phyloP scores from a whole-genome alignment of 2,797 vertebrate species.

The Sebastes flavidus region DNA sequence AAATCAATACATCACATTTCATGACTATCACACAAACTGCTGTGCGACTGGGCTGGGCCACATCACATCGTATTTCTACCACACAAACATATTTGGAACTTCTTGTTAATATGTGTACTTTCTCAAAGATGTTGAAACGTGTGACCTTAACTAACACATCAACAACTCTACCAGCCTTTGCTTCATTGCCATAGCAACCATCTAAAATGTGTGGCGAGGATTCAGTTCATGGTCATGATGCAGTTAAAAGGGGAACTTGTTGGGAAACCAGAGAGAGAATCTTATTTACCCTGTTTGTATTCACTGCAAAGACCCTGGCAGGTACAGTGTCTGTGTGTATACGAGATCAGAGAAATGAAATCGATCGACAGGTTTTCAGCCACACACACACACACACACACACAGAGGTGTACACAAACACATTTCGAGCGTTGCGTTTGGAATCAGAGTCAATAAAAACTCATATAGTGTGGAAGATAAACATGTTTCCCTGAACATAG shows the following conservation, averaged over 20 bases:
- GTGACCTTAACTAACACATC: background rate
- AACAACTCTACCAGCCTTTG: background rate
- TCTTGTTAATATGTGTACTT: background rate
- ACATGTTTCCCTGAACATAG: no score
- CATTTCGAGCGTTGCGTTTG: background rate
- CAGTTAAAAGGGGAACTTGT: background rate
- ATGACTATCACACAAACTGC: no score
- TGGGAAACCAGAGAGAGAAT: background rate
- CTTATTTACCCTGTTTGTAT: background rate
- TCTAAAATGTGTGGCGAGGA: background rate
- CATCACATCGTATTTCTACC: accelerated
- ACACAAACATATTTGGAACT: background rate
- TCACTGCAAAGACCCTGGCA: background rate
- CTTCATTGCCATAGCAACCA: background rate
- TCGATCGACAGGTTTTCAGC: background rate
- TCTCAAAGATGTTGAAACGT: background rate
- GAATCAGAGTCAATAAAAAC: background rate
- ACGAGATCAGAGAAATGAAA: background rate
- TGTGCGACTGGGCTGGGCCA: no score
- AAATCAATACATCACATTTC: no score
- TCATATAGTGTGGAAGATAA: no score
- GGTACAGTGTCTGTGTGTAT: background rate
- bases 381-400: no score
- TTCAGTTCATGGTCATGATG: background rate
- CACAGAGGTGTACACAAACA: background rate